phyloP scores from a whole-genome alignment of 1,140 invertebrate species.

The Cyclina sinensis region DNA sequence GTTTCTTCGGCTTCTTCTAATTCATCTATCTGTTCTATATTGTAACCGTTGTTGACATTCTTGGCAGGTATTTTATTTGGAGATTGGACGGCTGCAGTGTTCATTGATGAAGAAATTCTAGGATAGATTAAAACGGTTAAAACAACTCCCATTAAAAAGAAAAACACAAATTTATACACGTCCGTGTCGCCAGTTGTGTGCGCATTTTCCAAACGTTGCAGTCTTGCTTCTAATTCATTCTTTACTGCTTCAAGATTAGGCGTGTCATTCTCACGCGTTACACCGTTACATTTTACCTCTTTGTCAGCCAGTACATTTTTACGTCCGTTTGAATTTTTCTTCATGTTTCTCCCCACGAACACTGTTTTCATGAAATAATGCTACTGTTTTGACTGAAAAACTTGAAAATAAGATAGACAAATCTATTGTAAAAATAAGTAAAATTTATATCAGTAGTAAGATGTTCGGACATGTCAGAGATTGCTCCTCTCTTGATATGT shows the following conservation, averaged over 20 bases:
- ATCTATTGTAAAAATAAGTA: not conserved
- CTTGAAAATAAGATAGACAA: not conserved
- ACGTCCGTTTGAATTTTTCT: conserved; percentile 7
- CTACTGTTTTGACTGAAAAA: not conserved
- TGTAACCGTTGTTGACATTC: no score
- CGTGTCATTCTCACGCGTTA: not conserved
- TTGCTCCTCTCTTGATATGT: not conserved
- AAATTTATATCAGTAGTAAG: not conserved
- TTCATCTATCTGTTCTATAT: conserved; percentile 18
- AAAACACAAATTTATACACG: conserved; percentile 51
- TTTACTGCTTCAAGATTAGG: not conserved
- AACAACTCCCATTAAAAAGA: conserved; percentile 58
- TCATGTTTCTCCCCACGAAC: no score
- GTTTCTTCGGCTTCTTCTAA: not conserved
- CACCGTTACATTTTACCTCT: not conserved
- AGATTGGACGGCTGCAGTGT: not conserved
- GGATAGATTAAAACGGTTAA: conserved; percentile 53
- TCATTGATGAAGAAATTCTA: conserved; percentile 12
- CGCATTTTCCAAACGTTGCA: conserved; percentile 17
- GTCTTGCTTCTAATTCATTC: conserved; percentile 2
- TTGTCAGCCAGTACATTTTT: conserved; percentile 2
- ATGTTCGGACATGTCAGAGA: not conserved
- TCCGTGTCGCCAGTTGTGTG: conserved; percentile 6
- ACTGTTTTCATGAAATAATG: no score
- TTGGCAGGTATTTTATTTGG: not conserved